phyloP scores from a whole-genome alignment of 1,140 invertebrate species.

The Drosophila chauvacae region DNA sequence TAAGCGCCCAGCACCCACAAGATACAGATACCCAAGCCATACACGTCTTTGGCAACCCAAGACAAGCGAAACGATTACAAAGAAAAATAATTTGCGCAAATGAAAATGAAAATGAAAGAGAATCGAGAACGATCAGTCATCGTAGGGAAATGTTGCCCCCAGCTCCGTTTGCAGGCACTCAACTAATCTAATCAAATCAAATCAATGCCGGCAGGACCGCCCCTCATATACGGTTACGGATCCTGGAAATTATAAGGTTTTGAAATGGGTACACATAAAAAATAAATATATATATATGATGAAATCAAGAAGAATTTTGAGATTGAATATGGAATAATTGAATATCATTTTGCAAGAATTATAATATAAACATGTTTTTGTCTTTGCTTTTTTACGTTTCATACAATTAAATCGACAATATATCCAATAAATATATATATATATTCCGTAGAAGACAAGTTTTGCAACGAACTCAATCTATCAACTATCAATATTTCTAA shows the following conservation, averaged over 20 bases:
- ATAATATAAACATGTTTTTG: no score
- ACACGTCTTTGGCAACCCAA: conserved; percentile 62
- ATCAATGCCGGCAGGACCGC: conserved; percentile 57
- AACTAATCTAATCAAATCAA: conserved; percentile 78
- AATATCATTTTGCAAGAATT: no score
- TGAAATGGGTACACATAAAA: background rate
- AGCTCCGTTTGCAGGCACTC: conserved; percentile 34
- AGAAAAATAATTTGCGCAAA: conserved; percentile 80
- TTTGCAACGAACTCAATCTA: no score
- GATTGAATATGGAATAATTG: background rate
- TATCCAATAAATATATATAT: background rate
- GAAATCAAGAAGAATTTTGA: background rate
- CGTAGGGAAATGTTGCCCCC: conserved; percentile 58
- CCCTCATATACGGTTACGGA: conserved; percentile 47
- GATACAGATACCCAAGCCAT: conserved; percentile 55
- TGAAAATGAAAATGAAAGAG: conserved; percentile 32
- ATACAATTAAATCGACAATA: no score
- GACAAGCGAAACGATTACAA: conserved; percentile 75
- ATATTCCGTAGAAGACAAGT: no score
- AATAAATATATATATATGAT: no score
- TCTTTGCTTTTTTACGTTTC: no score
- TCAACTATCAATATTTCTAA: background rate
- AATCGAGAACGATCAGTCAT: conserved; percentile 69
- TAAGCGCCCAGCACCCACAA: conserved; percentile 62
- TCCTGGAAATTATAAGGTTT: background rate